Evolutionary conservation across 2,113 vertebrate species (phyloP).

Genomic region (Hymenochirus boettgeri): DNA sequence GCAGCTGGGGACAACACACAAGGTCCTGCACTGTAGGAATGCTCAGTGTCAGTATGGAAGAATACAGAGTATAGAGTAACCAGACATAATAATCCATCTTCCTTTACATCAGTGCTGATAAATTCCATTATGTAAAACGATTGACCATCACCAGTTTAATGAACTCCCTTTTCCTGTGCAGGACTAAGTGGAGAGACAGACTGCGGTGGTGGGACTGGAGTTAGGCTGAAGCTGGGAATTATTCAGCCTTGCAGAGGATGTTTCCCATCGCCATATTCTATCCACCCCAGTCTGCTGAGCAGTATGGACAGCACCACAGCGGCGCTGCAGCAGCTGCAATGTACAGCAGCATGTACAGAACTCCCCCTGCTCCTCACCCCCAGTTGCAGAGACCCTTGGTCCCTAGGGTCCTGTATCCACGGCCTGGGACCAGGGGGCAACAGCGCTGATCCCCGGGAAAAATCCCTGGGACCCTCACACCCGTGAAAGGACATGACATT

Average conservation of each 20-base stretch:
- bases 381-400: slow-evolving; percentile 92
- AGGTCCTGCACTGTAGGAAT: not conserved
- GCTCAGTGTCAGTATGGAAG: too few relatives aligned
- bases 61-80: too few relatives aligned
- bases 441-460: slow-evolving; percentile 84
- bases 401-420: slow-evolving; percentile 93
- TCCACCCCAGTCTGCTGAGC: slow-evolving; percentile 88
- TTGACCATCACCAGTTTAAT: not conserved
- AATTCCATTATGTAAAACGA: not conserved
- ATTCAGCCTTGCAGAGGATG: slow-evolving; percentile 94
- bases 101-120: too few relatives aligned
- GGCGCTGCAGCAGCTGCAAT: slow-evolving; percentile 93
- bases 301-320: slow-evolving; percentile 94
- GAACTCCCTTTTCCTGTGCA: slow-evolving; percentile 51
- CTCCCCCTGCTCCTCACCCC: slow-evolving; percentile 87
- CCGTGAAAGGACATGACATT: slow-evolving; percentile 64
- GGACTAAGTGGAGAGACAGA: slow-evolving; percentile 95
- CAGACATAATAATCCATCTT: too few relatives aligned
- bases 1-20: not conserved
- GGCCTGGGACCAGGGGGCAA: slow-evolving; percentile 92
- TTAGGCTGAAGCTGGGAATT: slow-evolving; percentile 93
- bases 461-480: slow-evolving; percentile 83
- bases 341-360: slow-evolving; percentile 98
- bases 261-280: slow-evolving; percentile 97
- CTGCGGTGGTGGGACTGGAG: slow-evolving; percentile 90